A percentile compares a stretch with the other conserved stretches of the same genome.
phyloP scores from a whole-genome alignment of 2,888 invertebrate genomes.

The Macrophya alboannulata region DNA sequence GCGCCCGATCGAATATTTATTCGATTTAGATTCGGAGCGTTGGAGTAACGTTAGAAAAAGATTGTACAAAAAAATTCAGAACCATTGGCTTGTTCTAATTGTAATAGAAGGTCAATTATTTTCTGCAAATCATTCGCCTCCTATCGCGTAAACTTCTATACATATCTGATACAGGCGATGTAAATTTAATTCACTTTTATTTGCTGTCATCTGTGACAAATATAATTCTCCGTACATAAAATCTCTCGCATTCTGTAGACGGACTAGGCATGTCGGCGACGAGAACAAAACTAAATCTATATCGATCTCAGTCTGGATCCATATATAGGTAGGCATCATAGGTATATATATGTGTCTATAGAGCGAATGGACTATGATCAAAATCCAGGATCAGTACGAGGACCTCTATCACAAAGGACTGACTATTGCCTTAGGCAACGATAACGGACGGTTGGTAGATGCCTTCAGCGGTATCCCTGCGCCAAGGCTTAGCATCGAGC shows the following conservation, averaged over 20 bases:
- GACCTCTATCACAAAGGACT: slow-evolving; percentile 55
- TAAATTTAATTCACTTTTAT: slow-evolving; percentile 32
- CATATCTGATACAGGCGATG: neutral
- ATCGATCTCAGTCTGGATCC: slow-evolving; percentile 28
- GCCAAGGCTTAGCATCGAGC: slow-evolving; percentile 58
- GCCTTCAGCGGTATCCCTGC: slow-evolving; percentile 62
- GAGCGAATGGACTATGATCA: slow-evolving; percentile 44
- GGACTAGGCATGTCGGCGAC: neutral
- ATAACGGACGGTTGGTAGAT: slow-evolving; percentile 65
- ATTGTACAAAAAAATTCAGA: neutral
- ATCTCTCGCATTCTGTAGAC: slow-evolving; percentile 34
- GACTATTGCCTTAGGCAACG: slow-evolving; percentile 65
- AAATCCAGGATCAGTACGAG: slow-evolving; percentile 55
- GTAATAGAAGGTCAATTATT: slow-evolving; percentile 16
- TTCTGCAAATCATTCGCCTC: slow-evolving; percentile 26
- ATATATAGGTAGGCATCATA: neutral
- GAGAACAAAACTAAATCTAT: slow-evolving; percentile 48
- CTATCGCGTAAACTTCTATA: no score
- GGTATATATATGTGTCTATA: slow-evolving; percentile 20
- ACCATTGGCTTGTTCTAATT: slow-evolving; percentile 16
- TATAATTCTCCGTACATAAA: neutral
- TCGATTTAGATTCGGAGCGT: slow-evolving; percentile 11
- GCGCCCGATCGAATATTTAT: neutral
- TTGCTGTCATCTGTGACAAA: slow-evolving; percentile 44
- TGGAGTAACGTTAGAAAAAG: slow-evolving; percentile 16